Conservation (phyloP, 2,113 vertebrate species). For the Cheilinus undulatus region DNA sequence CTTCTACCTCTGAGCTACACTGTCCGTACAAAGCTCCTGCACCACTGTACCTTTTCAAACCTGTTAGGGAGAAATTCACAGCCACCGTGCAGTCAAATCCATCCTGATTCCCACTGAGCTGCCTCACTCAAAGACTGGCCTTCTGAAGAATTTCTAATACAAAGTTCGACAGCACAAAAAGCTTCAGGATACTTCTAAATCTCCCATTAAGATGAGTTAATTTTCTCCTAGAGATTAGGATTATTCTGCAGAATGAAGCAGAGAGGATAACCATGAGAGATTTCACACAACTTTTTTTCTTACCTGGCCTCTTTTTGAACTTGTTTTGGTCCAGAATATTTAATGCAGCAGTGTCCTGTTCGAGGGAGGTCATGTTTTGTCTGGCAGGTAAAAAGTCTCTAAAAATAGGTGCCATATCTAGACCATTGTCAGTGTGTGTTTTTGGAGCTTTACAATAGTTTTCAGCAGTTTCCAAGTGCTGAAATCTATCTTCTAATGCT, state of each 20-base stretch:
- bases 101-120: slow-evolving; percentile 27
- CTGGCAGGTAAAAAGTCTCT: slow-evolving; percentile 23
- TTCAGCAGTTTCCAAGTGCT: background rate
- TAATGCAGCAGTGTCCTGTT: slow-evolving; percentile 28
- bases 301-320: slow-evolving; percentile 10
- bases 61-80: slow-evolving; percentile 33
- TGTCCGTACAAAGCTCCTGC: slow-evolving; percentile 42
- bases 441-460: background rate
- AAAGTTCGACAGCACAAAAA: slow-evolving; percentile 24
- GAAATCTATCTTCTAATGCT: background rate
- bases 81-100: slow-evolving; percentile 32
- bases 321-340: slow-evolving; percentile 17
- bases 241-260: slow-evolving; percentile 35
- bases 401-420: slow-evolving; percentile 18
- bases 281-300: slow-evolving; percentile 10
- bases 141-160: slow-evolving; percentile 15
- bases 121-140: slow-evolving; percentile 18
- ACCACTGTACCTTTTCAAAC: slow-evolving; percentile 36
- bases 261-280: slow-evolving; percentile 18
- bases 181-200: slow-evolving; percentile 30
- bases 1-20: slow-evolving; percentile 30
- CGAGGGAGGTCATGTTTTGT: slow-evolving; percentile 23
- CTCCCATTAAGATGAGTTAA: slow-evolving; percentile 26
- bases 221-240: slow-evolving; percentile 59
- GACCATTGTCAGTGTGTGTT: background rate